These are phyloP conservation scores for Osmerus mordax DNA, from an alignment of 2,113 vertebrate species.

Conservation along the genomic window DNA sequence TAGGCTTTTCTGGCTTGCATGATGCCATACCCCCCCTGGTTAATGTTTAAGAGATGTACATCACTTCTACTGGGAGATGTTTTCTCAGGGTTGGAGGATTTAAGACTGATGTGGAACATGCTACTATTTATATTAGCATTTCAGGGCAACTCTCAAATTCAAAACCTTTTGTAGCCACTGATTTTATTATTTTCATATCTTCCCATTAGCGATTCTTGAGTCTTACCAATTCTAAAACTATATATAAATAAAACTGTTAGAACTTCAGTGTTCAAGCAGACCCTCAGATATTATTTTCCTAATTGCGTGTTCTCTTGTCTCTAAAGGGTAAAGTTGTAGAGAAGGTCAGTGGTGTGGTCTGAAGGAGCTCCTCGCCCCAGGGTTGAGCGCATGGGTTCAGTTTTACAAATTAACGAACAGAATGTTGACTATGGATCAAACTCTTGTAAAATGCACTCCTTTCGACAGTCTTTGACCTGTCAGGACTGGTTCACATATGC, in stretches of 20 bases:
- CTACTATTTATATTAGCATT: too few species aligned
- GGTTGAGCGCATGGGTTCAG: slow-evolving; percentile 52
- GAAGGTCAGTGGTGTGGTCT: slow-evolving; percentile 62
- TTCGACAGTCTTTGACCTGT: not conserved
- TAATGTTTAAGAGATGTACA: slow-evolving; percentile 12
- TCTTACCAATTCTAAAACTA: too few species aligned
- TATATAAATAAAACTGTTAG: too few species aligned
- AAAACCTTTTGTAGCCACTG: too few species aligned
- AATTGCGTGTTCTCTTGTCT: slow-evolving; percentile 32
- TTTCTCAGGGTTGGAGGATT: not conserved
- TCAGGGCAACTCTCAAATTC: too few species aligned
- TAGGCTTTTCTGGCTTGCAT: slow-evolving; percentile 70
- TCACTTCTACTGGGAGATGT: not conserved
- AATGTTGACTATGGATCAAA: not conserved
- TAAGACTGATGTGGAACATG: not conserved
- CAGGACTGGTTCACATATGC: not conserved
- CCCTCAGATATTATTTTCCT: slow-evolving; percentile 3
- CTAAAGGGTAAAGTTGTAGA: slow-evolving; percentile 69
- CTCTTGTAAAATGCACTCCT: not conserved
- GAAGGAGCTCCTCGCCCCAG: slow-evolving; percentile 1
- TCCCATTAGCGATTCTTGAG: too few species aligned
- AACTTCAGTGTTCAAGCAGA: too few species aligned
- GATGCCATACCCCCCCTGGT: slow-evolving; percentile 39
- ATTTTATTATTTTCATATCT: too few species aligned
- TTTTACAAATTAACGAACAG: slow-evolving; percentile 31